Evolutionary conservation across 2,797 vertebrate genomes (phyloP).

Genomic region (Adelosebastes latens): DNA sequence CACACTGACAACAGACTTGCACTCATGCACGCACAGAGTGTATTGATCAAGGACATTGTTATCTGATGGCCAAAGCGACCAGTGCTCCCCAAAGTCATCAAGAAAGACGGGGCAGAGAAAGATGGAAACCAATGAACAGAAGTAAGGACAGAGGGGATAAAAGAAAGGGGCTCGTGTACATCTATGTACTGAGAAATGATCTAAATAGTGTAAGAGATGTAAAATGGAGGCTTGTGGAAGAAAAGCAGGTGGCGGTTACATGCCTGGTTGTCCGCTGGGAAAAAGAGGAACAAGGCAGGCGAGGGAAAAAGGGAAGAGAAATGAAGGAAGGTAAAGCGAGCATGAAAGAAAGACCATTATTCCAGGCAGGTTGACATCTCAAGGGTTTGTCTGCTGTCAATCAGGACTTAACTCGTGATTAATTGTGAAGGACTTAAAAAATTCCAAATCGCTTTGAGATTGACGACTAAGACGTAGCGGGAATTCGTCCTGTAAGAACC

Average conservation of each 20-base stretch:
- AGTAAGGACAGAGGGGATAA: slow-evolving; percentile 12
- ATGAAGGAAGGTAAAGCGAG: not conserved
- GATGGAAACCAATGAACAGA: slow-evolving; percentile 43
- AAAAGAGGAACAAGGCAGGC: not conserved
- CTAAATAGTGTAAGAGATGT: not conserved
- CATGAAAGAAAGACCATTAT: slow-evolving; percentile 41
- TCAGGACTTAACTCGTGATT: slow-evolving; percentile 35
- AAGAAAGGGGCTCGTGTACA: slow-evolving; percentile 20
- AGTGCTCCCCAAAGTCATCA: slow-evolving; percentile 71
- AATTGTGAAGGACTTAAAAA: slow-evolving; percentile 50
- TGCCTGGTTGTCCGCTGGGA: slow-evolving; percentile 12
- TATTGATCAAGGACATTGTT: slow-evolving; percentile 69
- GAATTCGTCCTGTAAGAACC: slow-evolving; percentile 29
- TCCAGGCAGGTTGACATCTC: slow-evolving; percentile 42
- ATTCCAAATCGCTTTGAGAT: slow-evolving; percentile 41
- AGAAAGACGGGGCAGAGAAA: slow-evolving; percentile 45
- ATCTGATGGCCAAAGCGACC: slow-evolving; percentile 72
- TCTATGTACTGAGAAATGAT: slow-evolving; percentile 9
- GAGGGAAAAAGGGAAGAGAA: not conserved
- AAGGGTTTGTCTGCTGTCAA: slow-evolving; percentile 45
- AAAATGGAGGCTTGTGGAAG: slow-evolving; percentile 2
- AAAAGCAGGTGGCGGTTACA: not conserved
- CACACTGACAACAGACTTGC: not conserved
- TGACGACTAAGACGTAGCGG: slow-evolving; percentile 13
- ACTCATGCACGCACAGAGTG: slow-evolving; percentile 8